Conservation (phyloP, 2,113 vertebrate species). For the Mus musculus region DNA sequence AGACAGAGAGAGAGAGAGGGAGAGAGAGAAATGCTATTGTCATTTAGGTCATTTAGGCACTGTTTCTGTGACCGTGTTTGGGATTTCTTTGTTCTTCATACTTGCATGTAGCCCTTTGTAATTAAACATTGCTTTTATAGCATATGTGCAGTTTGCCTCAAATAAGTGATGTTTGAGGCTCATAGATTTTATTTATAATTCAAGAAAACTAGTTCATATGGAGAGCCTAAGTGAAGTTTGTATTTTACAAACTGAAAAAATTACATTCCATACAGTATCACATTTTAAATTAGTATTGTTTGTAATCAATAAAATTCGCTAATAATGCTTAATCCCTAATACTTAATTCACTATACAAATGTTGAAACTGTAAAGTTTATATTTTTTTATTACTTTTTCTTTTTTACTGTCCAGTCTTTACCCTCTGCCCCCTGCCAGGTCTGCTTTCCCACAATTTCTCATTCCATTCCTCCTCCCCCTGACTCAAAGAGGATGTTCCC, state of each 20-base stretch:
- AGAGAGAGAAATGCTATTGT: neutral
- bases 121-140: neutral
- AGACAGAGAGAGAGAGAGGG: neutral
- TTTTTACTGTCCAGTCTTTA: too few relatives aligned
- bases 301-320: neutral
- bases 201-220: neutral
- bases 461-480: too few relatives aligned
- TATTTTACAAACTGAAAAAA: neutral
- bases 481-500: too few relatives aligned
- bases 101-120: neutral
- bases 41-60: neutral
- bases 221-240: neutral
- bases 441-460: too few relatives aligned
- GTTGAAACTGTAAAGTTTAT: neutral
- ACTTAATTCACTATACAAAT: neutral
- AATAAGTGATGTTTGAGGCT: neutral
- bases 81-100: neutral
- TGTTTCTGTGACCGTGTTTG: neutral
- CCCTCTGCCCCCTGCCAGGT: too few relatives aligned
- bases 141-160: neutral
- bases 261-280: neutral
- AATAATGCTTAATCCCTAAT: neutral
- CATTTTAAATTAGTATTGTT: neutral
- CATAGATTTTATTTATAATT: neutral
- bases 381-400: too few relatives aligned